Evolutionary conservation across 2,113 vertebrate species (phyloP), one percentile per base, ranked within the genome.

Genomic region (Tupaia tana): DNA sequence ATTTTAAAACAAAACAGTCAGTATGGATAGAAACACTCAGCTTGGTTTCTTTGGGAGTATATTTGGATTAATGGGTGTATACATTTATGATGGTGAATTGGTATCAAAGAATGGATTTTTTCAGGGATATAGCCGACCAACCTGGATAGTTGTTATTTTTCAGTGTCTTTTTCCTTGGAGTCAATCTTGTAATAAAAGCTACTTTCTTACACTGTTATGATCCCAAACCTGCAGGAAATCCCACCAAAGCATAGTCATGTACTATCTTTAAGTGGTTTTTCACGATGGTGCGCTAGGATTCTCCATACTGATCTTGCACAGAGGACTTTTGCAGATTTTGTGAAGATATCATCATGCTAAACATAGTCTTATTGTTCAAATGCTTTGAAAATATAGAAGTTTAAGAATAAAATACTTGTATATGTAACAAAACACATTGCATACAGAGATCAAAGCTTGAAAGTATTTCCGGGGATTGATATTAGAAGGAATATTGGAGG

Each of bases 21-120:
- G 99, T 99, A 80, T 99, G 99, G 99, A 98, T 99, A 97, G 99
- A 95, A 99, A 99, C 97, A 99, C 99, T 98, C 99, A 99, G 98
- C 99, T 99, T 20, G 99, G 99, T 86, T 98, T 99, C 98, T 99
- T 99, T 95, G 99, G 99, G 67, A 98, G 99, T 93, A 98, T 99
- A 96, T 99, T 99, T 93, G 99, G 99, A 89, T 94, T 99, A 96
- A 99, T 99, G 95, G 99, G 99, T 90, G 99, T 99, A 95, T 98
- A 99, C 93, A 98, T 98, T 95, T 99, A 99, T 70, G 99, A 99
- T 70, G 99, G 99, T 82, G 99, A 99, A 88, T 97, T 99, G 25
- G 98, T 99, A 83, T 98, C 97, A 88, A n/a, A 99, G 96, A 98
- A 99, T 7, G 99, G 99, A 95, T 99, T 99, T 99, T 99, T 99